Percentiles rank a stretch among this genome's conserved stretches.
Conservation (phyloP, 2,888 invertebrate genomes). For the Macaria notata region DNA sequence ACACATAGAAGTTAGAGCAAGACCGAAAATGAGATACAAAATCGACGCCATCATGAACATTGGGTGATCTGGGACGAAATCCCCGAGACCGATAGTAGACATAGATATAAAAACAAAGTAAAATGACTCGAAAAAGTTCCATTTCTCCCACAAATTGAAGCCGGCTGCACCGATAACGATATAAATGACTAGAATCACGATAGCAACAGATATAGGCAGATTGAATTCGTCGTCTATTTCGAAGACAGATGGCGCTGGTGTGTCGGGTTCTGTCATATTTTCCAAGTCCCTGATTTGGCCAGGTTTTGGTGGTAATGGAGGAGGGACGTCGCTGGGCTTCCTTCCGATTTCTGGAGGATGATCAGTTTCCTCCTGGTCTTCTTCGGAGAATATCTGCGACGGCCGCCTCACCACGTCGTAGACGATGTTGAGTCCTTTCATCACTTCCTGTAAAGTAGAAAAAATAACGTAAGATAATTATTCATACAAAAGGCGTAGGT, state of each 20-base stretch:
- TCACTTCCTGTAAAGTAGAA: slow-evolving; percentile 84
- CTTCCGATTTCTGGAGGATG: slow-evolving; percentile 50
- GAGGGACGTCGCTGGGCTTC: slow-evolving; percentile 66
- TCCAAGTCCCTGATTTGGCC: slow-evolving; percentile 55
- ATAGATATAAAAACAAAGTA: slow-evolving; percentile 99
- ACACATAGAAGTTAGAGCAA: slow-evolving; percentile 98
- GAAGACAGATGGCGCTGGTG: slow-evolving; percentile 89
- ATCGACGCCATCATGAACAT: slow-evolving; percentile 95
- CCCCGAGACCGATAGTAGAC: slow-evolving; percentile 98
- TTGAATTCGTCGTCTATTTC: slow-evolving; percentile 97
- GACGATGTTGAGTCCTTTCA: slow-evolving; percentile 91
- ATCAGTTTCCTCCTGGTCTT: slow-evolving; percentile 53
- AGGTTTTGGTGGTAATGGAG: slow-evolving; percentile 71
- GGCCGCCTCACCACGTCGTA: slow-evolving; percentile 91
- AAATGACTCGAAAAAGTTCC: slow-evolving; percentile 96
- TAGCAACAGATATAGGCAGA: slow-evolving; percentile 94
- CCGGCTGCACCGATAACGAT: slow-evolving; percentile 93
- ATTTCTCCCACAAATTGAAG: slow-evolving; percentile 89
- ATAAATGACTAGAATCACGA: slow-evolving; percentile 91
- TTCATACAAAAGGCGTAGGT: no score
- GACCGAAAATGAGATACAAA: slow-evolving; percentile 95
- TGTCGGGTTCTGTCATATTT: slow-evolving; percentile 84
- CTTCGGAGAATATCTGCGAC: slow-evolving; percentile 84
- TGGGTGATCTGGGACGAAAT: slow-evolving; percentile 94
- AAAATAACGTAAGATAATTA: background rate